These are phyloP conservation scores for Tachystola acroxantha DNA, from an alignment of 2,888 invertebrate genomes.

Conservation along the genomic window DNA sequence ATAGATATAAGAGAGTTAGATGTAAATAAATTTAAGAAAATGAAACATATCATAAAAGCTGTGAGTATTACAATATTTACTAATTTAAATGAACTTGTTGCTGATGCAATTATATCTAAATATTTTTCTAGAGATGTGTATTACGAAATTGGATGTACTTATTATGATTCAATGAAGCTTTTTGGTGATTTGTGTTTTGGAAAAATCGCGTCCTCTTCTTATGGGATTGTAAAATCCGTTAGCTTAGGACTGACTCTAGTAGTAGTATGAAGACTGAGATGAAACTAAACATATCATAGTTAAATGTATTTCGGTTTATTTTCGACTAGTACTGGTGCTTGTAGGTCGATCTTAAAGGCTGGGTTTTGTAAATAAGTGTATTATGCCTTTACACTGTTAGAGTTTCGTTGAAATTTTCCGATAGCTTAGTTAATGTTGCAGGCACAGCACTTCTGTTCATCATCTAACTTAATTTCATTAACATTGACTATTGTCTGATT, in stretches of 20 bases:
- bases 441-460: conserved; percentile 22
- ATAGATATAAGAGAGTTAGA: conserved; percentile 53
- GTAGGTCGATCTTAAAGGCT: conserved; percentile 77
- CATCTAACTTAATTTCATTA: no score
- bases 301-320: conserved; percentile 69
- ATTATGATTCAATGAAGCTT: conserved; percentile 63
- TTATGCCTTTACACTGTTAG: conserved; percentile 69
- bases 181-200: conserved; percentile 64
- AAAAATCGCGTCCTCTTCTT: conserved; percentile 76
- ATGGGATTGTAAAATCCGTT: conserved; percentile 72
- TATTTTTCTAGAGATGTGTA: conserved; percentile 78
- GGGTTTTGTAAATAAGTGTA: conserved; percentile 75
- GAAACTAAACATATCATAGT: conserved; percentile 72
- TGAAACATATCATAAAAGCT: conserved; percentile 74
- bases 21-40: conserved; percentile 63
- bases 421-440: conserved; percentile 28
- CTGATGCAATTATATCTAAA: conserved; percentile 71
- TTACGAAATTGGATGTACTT: conserved; percentile 66
- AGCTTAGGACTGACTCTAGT: conserved; percentile 74
- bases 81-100: conserved; percentile 72
- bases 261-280: conserved; percentile 76
- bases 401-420: conserved; percentile 32
- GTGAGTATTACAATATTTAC: conserved; percentile 76
- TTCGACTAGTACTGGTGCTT: conserved; percentile 78
- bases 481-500: background rate